Evolutionary conservation across 2,797 vertebrate species (phyloP).

Genomic region (Diceros bicornis): DNA sequence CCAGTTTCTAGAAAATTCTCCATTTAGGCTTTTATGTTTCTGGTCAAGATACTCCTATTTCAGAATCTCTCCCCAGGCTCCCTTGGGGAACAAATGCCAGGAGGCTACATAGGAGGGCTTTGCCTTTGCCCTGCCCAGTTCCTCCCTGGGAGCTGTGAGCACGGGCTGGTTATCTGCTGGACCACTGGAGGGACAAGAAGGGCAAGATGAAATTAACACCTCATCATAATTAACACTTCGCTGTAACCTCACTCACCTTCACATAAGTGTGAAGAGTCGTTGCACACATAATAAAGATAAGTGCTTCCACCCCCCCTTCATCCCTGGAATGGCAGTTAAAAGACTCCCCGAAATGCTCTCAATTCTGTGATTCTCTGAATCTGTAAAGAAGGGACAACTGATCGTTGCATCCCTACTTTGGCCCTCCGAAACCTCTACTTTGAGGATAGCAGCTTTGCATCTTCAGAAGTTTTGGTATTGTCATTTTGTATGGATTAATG

Average conservation of each 20-base stretch:
- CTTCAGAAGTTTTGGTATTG: not conserved
- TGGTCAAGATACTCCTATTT: not conserved
- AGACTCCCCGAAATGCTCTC: rapidly evolving
- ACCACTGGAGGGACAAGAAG: not conserved
- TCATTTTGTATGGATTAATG: not conserved
- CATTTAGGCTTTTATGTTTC: not conserved
- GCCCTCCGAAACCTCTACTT: not conserved
- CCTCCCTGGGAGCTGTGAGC: not conserved
- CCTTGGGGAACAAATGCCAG: not conserved
- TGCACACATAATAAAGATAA: not conserved
- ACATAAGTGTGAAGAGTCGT: not conserved
- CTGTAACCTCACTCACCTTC: not conserved
- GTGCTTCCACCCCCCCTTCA: not conserved
- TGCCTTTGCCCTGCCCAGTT: not conserved
- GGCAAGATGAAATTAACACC: not conserved
- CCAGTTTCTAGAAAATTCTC: not conserved
- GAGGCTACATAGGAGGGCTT: not conserved
- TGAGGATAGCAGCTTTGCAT: not conserved
- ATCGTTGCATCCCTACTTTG: not conserved
- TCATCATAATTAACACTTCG: rapidly evolving
- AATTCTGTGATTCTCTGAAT: not conserved
- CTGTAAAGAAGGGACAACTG: not conserved
- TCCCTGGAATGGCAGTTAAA: not conserved
- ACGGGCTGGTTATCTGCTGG: not conserved
- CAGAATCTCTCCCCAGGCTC: not conserved